These are phyloP conservation scores for Cassiopea xamachana DNA, from an alignment of 30 jellyfish, hydroid and myxozoan species.

Conservation along the genomic window DNA sequence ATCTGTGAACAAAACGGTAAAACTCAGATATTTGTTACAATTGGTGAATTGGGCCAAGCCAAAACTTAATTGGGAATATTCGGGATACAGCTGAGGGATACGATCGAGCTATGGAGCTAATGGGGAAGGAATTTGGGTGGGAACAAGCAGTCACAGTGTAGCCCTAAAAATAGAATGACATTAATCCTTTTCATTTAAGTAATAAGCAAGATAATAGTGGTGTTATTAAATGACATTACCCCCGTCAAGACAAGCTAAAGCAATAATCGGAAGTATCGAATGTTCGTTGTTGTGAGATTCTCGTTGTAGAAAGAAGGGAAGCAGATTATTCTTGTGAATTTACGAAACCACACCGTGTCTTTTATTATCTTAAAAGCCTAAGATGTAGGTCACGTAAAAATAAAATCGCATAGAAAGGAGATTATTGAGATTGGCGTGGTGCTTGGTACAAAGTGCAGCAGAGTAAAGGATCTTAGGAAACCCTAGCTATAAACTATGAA, in stretches of 20 bases:
- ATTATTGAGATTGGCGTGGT: conserved; percentile 14
- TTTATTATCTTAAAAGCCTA: too few relatives aligned
- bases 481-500: conserved; percentile 34
- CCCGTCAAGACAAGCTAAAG: too few relatives aligned
- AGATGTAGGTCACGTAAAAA: too few relatives aligned
- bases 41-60: conserved; percentile 26
- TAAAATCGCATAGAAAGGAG: conserved; percentile 37
- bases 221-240: too few relatives aligned
- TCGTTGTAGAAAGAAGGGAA: too few relatives aligned
- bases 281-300: too few relatives aligned
- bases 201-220: too few relatives aligned
- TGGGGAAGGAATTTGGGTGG: conserved; percentile 40
- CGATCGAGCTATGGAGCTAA: conserved; percentile 36
- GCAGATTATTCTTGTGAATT: too few relatives aligned
- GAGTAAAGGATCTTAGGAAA: conserved; percentile 39
- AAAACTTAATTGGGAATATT: conserved; percentile 30
- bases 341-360: too few relatives aligned
- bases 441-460: background rate
- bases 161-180: too few relatives aligned
- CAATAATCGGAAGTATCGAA: too few relatives aligned
- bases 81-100: conserved; percentile 35
- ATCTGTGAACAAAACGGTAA: conserved; percentile 14
- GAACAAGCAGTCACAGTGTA: conserved; percentile 29
- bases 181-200: too few relatives aligned
- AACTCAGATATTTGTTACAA: conserved; percentile 24